Evolutionary conservation across 2,888 invertebrate species (phyloP).

Genomic region (Harpalus rufipes): DNA sequence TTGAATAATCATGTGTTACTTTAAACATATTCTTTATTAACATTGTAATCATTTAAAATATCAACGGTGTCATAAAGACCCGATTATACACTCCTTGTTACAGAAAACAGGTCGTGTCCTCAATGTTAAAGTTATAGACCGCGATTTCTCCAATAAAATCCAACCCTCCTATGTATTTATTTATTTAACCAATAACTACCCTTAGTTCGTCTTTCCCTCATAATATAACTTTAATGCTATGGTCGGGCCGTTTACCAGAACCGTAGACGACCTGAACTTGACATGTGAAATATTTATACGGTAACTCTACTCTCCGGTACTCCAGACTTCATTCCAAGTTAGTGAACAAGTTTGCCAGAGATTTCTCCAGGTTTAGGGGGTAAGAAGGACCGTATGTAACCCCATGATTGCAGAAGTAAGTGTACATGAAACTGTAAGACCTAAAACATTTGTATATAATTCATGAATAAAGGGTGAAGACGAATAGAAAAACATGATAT

Average conservation of each 20-base stretch:
- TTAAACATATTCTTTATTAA: no score
- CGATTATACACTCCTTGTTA: no score
- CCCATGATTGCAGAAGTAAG: no score
- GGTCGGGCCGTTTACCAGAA: conserved; percentile 25
- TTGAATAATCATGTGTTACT: no score
- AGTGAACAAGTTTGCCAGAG: conserved; percentile 33
- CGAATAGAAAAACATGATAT: no score
- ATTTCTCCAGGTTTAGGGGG: conserved; percentile 4
- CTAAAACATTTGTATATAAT: no score
- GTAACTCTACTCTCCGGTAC: conserved; percentile 34
- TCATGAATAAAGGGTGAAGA: no score
- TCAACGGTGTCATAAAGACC: no score
- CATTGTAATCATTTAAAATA: no score
- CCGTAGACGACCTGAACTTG: conserved; percentile 72
- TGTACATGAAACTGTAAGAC: no score
- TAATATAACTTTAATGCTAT: conserved; percentile 32
- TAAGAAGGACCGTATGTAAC: neutral
- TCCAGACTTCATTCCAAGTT: conserved; percentile 40
- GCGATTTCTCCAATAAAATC: neutral
- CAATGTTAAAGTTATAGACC: neutral
- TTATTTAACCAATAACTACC: conserved; percentile 8
- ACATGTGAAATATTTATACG: conserved; percentile 74
- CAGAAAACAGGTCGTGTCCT: no score
- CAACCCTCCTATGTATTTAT: neutral
- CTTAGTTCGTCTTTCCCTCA: neutral